These are phyloP conservation scores for Crematogaster levior DNA, from an alignment of 2,888 invertebrate species.

Conservation along the genomic window DNA sequence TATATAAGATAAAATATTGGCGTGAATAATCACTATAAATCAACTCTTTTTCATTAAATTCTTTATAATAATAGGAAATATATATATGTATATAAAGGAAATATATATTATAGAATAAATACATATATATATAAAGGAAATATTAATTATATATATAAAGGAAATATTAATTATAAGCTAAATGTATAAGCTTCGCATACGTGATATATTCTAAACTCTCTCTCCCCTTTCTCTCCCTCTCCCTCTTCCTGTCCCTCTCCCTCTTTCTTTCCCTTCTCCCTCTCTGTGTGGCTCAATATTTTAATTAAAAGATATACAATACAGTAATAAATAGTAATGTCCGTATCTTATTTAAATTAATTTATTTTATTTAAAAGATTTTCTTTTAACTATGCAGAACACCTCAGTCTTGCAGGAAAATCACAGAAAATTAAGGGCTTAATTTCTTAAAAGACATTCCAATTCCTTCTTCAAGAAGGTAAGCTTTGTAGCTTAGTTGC, in stretches of 20 bases:
- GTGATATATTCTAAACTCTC: too few relatives aligned
- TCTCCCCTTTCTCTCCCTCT: too few relatives aligned
- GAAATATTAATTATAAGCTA: neutral
- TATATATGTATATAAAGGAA: too few relatives aligned
- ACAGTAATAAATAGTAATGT: neutral
- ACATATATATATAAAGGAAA: too few relatives aligned
- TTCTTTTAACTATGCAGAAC: neutral
- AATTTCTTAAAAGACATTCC: constrained; percentile 4
- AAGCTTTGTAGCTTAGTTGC: constrained; percentile 14
- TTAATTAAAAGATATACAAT: neutral
- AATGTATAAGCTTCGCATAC: neutral
- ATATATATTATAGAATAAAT: too few relatives aligned
- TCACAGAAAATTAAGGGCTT: constrained; percentile 25
- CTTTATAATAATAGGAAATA: too few relatives aligned
- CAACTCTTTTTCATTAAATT: neutral
- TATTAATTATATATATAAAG: too few relatives aligned
- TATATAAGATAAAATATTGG: neutral
- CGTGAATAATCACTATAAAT: neutral
- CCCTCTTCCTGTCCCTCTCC: too few relatives aligned
- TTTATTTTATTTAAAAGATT: constrained; percentile 16
- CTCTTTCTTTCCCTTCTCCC: too few relatives aligned
- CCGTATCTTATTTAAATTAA: constrained; percentile 18
- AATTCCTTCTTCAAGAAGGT: neutral
- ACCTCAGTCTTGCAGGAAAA: neutral
- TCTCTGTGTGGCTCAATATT: neutral